A percentile compares a stretch with the other conserved stretches of the same genome.
Evolutionary conservation across 2,113 vertebrate species (phyloP).

Genomic region (Cyprinus carpio): DNA sequence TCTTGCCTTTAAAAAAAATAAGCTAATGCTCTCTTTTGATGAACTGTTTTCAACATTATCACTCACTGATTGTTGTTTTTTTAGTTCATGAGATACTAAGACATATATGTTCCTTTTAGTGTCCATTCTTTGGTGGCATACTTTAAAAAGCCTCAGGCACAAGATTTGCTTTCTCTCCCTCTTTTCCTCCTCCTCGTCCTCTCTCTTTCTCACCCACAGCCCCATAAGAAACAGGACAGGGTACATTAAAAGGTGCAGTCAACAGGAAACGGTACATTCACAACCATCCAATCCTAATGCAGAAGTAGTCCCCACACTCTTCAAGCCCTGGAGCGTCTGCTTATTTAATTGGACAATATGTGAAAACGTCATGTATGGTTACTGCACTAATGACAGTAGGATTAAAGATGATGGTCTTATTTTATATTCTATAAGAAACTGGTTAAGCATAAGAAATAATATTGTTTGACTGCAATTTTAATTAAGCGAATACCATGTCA

Average conservation of each 20-base stretch:
- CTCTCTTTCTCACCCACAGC: slow-evolving; percentile 2
- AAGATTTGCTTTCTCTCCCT: neutral
- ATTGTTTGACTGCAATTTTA: neutral
- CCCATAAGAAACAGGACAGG: slow-evolving; percentile 31
- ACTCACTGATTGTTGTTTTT: neutral
- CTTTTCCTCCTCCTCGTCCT: neutral
- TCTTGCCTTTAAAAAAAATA: neutral
- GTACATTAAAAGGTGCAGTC: slow-evolving; percentile 45
- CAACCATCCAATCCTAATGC: slow-evolving; percentile 19
- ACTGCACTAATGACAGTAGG: neutral
- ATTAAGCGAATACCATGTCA: neutral
- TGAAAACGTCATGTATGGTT: neutral
- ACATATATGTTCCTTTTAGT: neutral
- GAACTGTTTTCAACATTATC: neutral
- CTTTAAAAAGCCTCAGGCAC: slow-evolving; percentile 28
- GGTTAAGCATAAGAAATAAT: neutral
- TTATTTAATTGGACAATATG: slow-evolving; percentile 8
- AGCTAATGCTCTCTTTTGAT: neutral
- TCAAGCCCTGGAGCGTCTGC: neutral
- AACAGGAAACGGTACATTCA: slow-evolving; percentile 28
- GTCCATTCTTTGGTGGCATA: slow-evolving; percentile 6
- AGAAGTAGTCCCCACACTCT: neutral
- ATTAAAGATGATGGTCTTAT: neutral
- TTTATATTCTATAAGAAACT: neutral
- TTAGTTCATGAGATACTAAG: neutral